Conservation (phyloP, 2,888 invertebrate species). For the Homarus gammarus region DNA sequence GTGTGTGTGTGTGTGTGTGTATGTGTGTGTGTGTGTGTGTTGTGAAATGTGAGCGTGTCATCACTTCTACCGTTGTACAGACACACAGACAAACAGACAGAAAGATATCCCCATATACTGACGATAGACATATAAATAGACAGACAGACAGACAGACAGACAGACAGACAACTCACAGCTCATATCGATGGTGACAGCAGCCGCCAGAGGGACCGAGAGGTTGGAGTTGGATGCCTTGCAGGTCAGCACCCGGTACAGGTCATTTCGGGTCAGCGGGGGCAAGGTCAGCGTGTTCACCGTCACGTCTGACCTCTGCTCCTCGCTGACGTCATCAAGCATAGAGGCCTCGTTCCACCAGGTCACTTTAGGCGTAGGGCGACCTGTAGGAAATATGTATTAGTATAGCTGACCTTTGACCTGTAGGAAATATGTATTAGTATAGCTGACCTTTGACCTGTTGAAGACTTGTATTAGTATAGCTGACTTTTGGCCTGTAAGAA, state of each 20-base stretch:
- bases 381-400: slow-evolving; percentile 33
- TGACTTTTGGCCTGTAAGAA: too few relatives aligned
- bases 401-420: background rate
- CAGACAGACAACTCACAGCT: slow-evolving; percentile 88
- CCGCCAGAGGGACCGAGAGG: slow-evolving; percentile 87
- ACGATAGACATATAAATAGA: too few relatives aligned
- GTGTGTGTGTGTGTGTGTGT: too few relatives aligned
- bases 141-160: too few relatives aligned
- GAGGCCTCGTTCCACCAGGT: slow-evolving; percentile 75
- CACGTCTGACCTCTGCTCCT: slow-evolving; percentile 77
- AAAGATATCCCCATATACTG: too few relatives aligned
- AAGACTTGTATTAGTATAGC: background rate
- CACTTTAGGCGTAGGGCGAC: slow-evolving; percentile 66
- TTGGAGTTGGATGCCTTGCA: slow-evolving; percentile 92
- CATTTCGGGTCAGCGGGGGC: slow-evolving; percentile 85
- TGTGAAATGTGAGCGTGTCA: too few relatives aligned
- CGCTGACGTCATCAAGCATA: slow-evolving; percentile 78
- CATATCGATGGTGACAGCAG: slow-evolving; percentile 93
- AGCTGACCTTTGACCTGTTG: background rate
- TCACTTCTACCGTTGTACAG: too few relatives aligned
- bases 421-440: background rate
- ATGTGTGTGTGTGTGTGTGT: too few relatives aligned
- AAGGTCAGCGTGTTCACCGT: slow-evolving; percentile 79
- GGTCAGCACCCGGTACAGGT: slow-evolving; percentile 90
- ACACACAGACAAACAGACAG: too few relatives aligned